These are phyloP conservation scores for Entelurus aequoreus DNA, from an alignment of 2,113 vertebrate genomes.

Conservation along the genomic window DNA sequence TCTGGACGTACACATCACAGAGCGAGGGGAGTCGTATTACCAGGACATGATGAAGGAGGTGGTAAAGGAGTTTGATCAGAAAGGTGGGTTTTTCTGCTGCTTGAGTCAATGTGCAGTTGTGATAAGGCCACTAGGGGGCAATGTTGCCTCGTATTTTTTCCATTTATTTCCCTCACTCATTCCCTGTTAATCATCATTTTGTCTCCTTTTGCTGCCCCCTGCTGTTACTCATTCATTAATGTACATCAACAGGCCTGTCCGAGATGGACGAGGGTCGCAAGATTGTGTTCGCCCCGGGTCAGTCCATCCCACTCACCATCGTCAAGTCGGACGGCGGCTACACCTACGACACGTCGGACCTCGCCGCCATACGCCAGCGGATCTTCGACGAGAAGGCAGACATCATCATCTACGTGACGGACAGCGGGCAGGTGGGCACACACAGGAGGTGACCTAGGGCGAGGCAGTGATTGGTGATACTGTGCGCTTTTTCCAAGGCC, in stretches of 20 bases:
- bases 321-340: slow-evolving; percentile 93
- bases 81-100: slow-evolving; percentile 31
- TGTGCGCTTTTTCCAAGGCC: slow-evolving; percentile 60
- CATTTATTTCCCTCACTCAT: not conserved
- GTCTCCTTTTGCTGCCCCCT: not conserved
- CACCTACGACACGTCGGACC: slow-evolving; percentile 94
- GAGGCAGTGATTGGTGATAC: not conserved
- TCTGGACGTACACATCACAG: slow-evolving; percentile 79
- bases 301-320: slow-evolving; percentile 84
- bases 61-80: slow-evolving; percentile 80
- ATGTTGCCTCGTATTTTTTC: slow-evolving; percentile 9
- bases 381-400: slow-evolving; percentile 83
- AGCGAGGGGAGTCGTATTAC: slow-evolving; percentile 93
- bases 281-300: slow-evolving; percentile 83
- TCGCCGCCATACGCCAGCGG: slow-evolving; percentile 86
- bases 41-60: slow-evolving; percentile 83
- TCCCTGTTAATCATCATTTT: not conserved
- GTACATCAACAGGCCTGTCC: slow-evolving; percentile 72
- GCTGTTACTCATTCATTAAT: too few relatives aligned
- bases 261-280: slow-evolving; percentile 90
- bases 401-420: slow-evolving; percentile 88
- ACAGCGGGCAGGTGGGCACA: slow-evolving; percentile 85
- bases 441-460: slow-evolving; percentile 72
- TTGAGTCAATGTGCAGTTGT: not conserved
- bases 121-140: slow-evolving; percentile 49